These are phyloP conservation scores for Acrocephalus kingi DNA, from an alignment of 2,113 vertebrate species.

Conservation along the genomic window DNA sequence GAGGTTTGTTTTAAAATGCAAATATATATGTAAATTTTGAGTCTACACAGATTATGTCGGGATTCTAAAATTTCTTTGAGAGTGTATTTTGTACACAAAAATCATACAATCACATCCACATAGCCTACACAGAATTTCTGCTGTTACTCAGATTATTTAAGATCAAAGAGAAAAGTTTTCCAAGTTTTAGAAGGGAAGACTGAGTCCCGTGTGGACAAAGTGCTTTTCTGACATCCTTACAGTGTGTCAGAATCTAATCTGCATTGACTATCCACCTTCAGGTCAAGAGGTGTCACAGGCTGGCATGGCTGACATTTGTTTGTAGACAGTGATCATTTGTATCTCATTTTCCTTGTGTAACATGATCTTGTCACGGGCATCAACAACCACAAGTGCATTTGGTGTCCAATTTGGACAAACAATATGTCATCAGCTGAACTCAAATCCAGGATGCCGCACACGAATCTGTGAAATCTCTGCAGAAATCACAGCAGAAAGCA, in stretches of 20 bases:
- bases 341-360: not conserved
- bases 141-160: not conserved
- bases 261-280: not conserved
- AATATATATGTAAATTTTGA: conserved; percentile 67
- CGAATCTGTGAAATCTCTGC: not conserved
- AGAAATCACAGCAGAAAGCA: not conserved
- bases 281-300: not conserved
- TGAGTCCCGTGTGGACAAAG: not conserved
- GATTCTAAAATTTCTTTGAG: conserved; percentile 33
- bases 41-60: conserved; percentile 26
- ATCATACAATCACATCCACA: not conserved
- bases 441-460: not conserved
- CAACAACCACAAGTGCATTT: not conserved
- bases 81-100: conserved; percentile 32
- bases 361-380: not conserved
- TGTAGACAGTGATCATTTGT: not conserved
- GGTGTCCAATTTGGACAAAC: not conserved
- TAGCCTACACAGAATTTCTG: not conserved
- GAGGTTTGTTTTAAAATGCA: conserved; percentile 69
- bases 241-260: not conserved
- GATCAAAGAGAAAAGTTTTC: not conserved
- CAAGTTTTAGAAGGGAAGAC: not conserved
- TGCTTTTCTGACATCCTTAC: not conserved
- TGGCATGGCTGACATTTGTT: not conserved
- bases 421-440: not conserved